Conservation (phyloP, 1,140 invertebrate species). For the Bombus difficillimus region DNA sequence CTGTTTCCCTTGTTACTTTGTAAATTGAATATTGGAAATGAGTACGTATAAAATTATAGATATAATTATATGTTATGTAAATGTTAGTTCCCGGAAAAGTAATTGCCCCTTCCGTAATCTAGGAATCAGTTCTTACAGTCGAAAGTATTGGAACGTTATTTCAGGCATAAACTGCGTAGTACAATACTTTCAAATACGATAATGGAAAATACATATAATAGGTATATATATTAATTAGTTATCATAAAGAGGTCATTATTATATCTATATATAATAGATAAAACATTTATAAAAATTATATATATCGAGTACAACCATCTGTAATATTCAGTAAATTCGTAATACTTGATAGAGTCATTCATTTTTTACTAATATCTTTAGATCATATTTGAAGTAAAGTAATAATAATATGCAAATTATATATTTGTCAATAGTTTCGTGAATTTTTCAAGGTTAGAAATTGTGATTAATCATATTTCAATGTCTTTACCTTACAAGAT, state of each 20-base stretch:
- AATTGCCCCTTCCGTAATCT: not conserved
- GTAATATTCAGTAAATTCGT: not conserved
- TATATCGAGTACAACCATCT: not conserved
- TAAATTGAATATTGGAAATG: not conserved
- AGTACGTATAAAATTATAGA: not conserved
- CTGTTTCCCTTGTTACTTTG: not conserved
- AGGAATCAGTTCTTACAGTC: not conserved
- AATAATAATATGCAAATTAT: too few relatives aligned
- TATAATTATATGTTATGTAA: not conserved
- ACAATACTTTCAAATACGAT: slow-evolving; percentile 3
- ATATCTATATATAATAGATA: not conserved
- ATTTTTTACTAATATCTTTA: not conserved
- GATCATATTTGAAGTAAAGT: not conserved
- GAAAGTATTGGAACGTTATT: slow-evolving; percentile 19
- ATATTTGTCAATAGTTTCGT: not conserved
- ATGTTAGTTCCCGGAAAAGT: not conserved
- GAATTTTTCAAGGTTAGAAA: slow-evolving; percentile 16
- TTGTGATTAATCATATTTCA: not conserved
- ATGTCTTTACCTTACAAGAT: not conserved
- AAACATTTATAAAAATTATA: not conserved
- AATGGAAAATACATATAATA: not conserved
- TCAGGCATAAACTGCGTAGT: too few relatives aligned
- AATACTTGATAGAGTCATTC: not conserved
- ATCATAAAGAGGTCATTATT: not conserved
- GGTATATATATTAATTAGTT: not conserved